Conservation (phyloP, 2,797 vertebrate species). For the Microctenopoma steveboyesi region DNA sequence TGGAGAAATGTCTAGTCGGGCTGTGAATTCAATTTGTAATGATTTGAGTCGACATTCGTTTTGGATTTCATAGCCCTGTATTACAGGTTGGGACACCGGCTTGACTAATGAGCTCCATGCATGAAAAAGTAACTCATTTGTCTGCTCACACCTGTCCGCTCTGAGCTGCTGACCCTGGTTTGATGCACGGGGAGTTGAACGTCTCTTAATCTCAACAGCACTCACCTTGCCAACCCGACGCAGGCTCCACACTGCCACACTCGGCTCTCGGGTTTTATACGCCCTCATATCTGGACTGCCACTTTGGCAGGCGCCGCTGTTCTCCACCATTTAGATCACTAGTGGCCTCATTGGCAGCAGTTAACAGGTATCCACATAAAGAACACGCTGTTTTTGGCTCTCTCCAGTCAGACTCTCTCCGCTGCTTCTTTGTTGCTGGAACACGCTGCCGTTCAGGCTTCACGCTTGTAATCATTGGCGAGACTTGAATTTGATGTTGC, state of each 20-base stretch:
- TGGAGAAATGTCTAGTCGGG: neutral
- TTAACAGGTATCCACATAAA: slow-evolving; percentile 54
- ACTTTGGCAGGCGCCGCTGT: slow-evolving; percentile 34
- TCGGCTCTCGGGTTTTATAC: slow-evolving; percentile 43
- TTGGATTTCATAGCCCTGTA: slow-evolving; percentile 40
- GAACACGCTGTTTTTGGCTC: slow-evolving; percentile 31
- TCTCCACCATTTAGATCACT: slow-evolving; percentile 41
- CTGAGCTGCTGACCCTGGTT: slow-evolving; percentile 59
- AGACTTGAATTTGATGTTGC: slow-evolving; percentile 36
- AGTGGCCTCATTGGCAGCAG: slow-evolving; percentile 48
- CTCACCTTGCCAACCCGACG: slow-evolving; percentile 62
- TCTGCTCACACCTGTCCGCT: slow-evolving; percentile 53
- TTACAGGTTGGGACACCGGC: slow-evolving; percentile 31
- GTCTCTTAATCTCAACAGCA: slow-evolving; percentile 64
- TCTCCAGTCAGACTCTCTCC: slow-evolving; percentile 21
- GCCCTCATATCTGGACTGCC: slow-evolving; percentile 32
- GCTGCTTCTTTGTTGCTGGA: slow-evolving; percentile 24
- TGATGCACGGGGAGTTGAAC: slow-evolving; percentile 51
- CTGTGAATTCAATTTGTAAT: slow-evolving; percentile 24
- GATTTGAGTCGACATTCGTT: slow-evolving; percentile 44
- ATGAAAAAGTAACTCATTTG: slow-evolving; percentile 60
- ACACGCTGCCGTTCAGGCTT: slow-evolving; percentile 39
- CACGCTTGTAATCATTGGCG: slow-evolving; percentile 45
- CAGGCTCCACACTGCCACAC: slow-evolving; percentile 26
- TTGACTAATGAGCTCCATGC: slow-evolving; percentile 59